Base-by-base conservation (phyloP, 2,113 vertebrate species). In the Psittacula cyanocephala region DNA sequence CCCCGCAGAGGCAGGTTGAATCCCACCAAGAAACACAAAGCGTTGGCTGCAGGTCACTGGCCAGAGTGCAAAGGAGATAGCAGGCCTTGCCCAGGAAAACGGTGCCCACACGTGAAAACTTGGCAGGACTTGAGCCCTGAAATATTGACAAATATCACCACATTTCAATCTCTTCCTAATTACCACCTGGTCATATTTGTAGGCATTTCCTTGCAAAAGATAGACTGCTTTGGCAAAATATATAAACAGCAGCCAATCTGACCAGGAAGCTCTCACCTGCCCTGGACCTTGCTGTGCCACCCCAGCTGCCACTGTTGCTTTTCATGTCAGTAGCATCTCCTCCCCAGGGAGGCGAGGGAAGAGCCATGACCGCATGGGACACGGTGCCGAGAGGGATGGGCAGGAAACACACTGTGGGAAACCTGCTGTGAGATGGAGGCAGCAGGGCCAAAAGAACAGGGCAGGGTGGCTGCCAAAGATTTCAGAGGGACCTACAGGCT, bases 361-460 rank as follows among this genome's bases (percentile, higher is more conserved):
- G 76, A 50, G 69, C 65, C 1, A 0, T 0, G n/a, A 39, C 47
- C 0, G 0, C 24, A 20, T 0, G 44, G 74, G 64, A 65, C 37
- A 46, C 23, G 0, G 46, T 0, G 8, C 11, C 0, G 5, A 31
- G 53, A 16, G 6, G 46, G 49, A 71, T 4, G 10, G 81, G 44
- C 86, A 96, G 93, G 81, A 91, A 97, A 57, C 94, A n/a, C 64
- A 35, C 2, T 5, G 39, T 59, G 47, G 89, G 95, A 93, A 92
- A 95, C 60, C 60, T 7, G 60, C 89, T 10, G 78, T 0, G 17
- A 76, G 62, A 63, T 5, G 77, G 80, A 70, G 62, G 74, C 74
- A 37, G 79, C 0, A 3, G 46, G 71, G 49, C 76, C 53, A 9
- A 7, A 44, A 4, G n/a, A 57, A 37, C 84, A 12, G 37, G 50